These are phyloP conservation scores for Poecile atricapillus DNA, from an alignment of 2,113 vertebrate genomes.

Conservation along the genomic window DNA sequence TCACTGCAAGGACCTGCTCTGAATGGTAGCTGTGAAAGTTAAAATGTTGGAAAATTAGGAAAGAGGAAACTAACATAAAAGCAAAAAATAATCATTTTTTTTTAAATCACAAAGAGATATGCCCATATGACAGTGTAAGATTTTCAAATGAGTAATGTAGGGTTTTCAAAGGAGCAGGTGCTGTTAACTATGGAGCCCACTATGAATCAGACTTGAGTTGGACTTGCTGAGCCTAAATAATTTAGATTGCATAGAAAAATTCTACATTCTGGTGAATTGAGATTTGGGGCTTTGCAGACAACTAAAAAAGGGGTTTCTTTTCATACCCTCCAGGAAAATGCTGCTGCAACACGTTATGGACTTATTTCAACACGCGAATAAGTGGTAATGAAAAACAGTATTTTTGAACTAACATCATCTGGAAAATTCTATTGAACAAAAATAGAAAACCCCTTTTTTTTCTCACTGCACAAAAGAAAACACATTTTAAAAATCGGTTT, in stretches of 20 bases:
- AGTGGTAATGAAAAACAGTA: not conserved
- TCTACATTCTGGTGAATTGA: not conserved
- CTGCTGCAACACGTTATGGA: not conserved
- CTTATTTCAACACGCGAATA: not conserved
- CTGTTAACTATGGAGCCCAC: not conserved
- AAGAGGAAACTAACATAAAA: not conserved
- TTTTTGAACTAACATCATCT: not conserved
- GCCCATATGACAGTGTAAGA: not conserved
- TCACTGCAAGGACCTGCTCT: not conserved
- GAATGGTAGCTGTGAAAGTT: not conserved
- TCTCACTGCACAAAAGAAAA: not conserved
- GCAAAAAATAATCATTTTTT: not conserved
- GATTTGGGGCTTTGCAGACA: not conserved
- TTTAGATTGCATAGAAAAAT: not conserved
- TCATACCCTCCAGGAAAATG: not conserved
- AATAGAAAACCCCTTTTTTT: not conserved
- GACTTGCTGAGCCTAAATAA: not conserved
- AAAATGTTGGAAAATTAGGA: not conserved
- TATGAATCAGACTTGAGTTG: not conserved
- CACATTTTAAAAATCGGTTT: not conserved
- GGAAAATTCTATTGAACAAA: not conserved
- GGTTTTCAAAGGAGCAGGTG: not conserved
- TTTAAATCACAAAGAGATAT: not conserved
- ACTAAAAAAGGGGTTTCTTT: not conserved
- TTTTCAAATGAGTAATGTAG: not conserved